These are phyloP conservation scores for Liopterus haemorrhoidalis DNA, from an alignment of 2,888 invertebrate genomes.

Conservation along the genomic window DNA sequence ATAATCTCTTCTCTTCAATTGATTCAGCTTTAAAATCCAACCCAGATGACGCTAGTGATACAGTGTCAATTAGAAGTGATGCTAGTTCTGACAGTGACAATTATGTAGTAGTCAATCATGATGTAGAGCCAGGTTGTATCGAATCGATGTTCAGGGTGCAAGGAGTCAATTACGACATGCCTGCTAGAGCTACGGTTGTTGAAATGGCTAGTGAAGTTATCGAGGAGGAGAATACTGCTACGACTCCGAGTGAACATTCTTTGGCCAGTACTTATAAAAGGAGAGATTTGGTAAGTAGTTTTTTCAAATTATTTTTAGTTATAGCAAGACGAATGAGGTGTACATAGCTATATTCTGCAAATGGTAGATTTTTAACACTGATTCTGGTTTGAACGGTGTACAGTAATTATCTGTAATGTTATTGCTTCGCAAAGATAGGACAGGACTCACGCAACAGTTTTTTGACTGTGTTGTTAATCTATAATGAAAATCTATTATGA, in stretches of 20 bases:
- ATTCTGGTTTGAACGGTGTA: too few relatives aligned
- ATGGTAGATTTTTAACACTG: too few relatives aligned
- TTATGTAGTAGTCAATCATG: constrained; percentile 69
- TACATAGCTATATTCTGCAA: too few relatives aligned
- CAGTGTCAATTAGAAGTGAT: constrained; percentile 71
- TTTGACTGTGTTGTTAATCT: constrained; percentile 7
- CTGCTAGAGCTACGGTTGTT: constrained; percentile 45
- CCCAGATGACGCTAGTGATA: constrained; percentile 70
- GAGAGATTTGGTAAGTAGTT: constrained; percentile 67
- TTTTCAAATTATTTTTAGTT: too few relatives aligned
- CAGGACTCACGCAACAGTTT: too few relatives aligned
- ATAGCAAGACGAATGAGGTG: too few relatives aligned
- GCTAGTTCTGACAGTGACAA: constrained; percentile 84
- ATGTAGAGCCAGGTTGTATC: constrained; percentile 60
- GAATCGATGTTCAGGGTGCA: constrained; percentile 61
- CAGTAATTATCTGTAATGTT: too few relatives aligned
- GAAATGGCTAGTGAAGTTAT: constrained; percentile 82
- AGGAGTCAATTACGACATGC: constrained; percentile 37
- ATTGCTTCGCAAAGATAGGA: too few relatives aligned
- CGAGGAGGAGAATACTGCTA: constrained; percentile 65
- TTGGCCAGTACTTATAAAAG: constrained; percentile 72
- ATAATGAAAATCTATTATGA: background rate
- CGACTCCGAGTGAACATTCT: constrained; percentile 79
- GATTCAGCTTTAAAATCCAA: constrained; percentile 72
- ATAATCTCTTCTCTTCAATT: constrained; percentile 74